Evolutionary conservation across 2,113 vertebrate species (phyloP).

Genomic region (Cynopterus brachyotis): DNA sequence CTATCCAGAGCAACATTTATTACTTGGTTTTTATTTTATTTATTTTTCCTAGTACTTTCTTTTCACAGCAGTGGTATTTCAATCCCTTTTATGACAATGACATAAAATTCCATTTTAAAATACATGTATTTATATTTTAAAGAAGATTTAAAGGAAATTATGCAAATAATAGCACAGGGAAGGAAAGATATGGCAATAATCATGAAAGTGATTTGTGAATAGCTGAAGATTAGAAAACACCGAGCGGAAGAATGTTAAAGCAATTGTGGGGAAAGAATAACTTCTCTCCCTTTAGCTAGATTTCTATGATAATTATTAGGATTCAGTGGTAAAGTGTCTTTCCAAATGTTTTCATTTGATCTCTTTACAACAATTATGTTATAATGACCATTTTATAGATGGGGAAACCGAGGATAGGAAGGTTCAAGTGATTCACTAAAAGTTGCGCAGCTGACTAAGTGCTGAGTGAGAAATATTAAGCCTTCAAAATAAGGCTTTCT

Average conservation of each 20-base stretch:
- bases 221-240: not conserved
- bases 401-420: not conserved
- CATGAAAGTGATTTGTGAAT: not conserved
- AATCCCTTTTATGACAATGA: not conserved
- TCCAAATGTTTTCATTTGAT: not conserved
- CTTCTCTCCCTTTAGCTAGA: not conserved
- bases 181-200: not conserved
- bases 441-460: not conserved
- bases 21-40: not conserved
- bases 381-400: not conserved
- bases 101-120: not conserved
- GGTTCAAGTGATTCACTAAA: not conserved
- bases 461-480: not conserved
- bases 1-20: not conserved
- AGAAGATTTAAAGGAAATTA: not conserved
- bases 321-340: not conserved
- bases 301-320: not conserved
- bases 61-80: not conserved
- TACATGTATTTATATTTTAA: not conserved
- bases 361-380: not conserved
- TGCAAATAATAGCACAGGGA: not conserved
- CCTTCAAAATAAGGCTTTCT: not conserved
- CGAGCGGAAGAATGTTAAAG: not conserved
- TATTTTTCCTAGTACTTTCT: not conserved
- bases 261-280: not conserved